These are phyloP conservation scores for Mycetomoellerius zeteki DNA, from an alignment of 1,140 invertebrate genomes.

Conservation along the genomic window DNA sequence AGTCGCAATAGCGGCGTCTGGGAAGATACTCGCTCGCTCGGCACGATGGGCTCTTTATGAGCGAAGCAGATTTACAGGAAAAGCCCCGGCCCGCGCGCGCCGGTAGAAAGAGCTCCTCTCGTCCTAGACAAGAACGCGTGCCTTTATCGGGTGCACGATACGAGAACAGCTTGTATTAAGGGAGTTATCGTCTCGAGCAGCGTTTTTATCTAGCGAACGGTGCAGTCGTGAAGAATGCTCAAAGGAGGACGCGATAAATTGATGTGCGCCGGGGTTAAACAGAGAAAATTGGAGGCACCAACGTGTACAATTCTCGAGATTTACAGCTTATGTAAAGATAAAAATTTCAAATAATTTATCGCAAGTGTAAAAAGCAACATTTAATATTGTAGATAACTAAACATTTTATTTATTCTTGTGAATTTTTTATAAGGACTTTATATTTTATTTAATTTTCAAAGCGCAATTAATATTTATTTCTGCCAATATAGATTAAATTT, in stretches of 20 bases:
- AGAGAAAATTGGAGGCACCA: conserved; percentile 20
- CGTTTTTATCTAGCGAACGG: conserved; percentile 48
- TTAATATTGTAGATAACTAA: neutral
- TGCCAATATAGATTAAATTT: no score
- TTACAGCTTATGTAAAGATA: neutral
- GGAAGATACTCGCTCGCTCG: conserved; percentile 52
- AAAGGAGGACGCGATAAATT: conserved; percentile 52
- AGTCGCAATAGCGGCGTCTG: conserved; percentile 75
- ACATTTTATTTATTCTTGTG: neutral
- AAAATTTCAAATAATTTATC: neutral
- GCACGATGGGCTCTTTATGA: conserved; percentile 38
- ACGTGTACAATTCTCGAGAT: conserved; percentile 1
- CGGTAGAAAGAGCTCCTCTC: neutral
- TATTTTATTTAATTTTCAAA: neutral
- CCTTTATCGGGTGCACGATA: conserved; percentile 46
- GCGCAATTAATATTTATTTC: no score
- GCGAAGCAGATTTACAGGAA: conserved; percentile 42
- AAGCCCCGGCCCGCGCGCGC: conserved; percentile 21
- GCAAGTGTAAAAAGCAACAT: neutral
- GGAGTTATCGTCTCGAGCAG: conserved; percentile 47
- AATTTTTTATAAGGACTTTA: neutral
- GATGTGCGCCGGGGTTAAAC: conserved; percentile 43
- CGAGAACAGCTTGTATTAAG: conserved; percentile 60
- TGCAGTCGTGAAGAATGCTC: conserved; percentile 21
- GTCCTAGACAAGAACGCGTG: conserved; percentile 48